Evolutionary conservation across 2,888 invertebrate genomes (phyloP).

Genomic region (Spodoptera littoralis): DNA sequence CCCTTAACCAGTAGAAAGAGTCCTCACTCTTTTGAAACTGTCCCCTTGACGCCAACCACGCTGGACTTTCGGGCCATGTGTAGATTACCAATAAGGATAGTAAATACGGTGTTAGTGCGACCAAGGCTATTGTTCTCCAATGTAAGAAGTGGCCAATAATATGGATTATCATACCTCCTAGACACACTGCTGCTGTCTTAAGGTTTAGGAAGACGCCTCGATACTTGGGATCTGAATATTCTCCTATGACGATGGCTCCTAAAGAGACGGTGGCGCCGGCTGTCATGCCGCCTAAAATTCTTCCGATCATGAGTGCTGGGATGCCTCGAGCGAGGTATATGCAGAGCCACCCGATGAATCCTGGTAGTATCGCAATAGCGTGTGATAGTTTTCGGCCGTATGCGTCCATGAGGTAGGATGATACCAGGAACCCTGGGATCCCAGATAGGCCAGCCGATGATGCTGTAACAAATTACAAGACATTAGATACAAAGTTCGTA

Average conservation of each 20-base stretch:
- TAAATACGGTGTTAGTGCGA: constrained; percentile 61
- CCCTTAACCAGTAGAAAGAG: constrained; percentile 86
- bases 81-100: constrained; percentile 68
- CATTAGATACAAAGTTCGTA: too few species aligned
- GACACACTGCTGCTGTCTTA: constrained; percentile 69
- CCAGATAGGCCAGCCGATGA: constrained; percentile 65
- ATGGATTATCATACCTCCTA: constrained; percentile 68
- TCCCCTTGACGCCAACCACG: constrained; percentile 86
- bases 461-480: constrained; percentile 56
- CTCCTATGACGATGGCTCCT: constrained; percentile 74
- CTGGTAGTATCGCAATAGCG: constrained; percentile 65
- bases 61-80: constrained; percentile 89
- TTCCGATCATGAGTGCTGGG: constrained; percentile 62
- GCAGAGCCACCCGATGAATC: constrained; percentile 66
- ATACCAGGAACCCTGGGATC: constrained; percentile 64
- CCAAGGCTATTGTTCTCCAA: constrained; percentile 69
- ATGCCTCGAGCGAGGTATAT: constrained; percentile 64
- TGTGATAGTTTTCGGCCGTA: constrained; percentile 67
- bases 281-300: constrained; percentile 66
- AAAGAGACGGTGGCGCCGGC: constrained; percentile 63
- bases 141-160: constrained; percentile 60
- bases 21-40: constrained; percentile 80
- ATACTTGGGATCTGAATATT: constrained; percentile 71
- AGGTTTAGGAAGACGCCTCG: constrained; percentile 74
- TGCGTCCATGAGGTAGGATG: constrained; percentile 68